Conservation (phyloP, 1,140 invertebrate genomes). For the Hycleus cichorii region DNA sequence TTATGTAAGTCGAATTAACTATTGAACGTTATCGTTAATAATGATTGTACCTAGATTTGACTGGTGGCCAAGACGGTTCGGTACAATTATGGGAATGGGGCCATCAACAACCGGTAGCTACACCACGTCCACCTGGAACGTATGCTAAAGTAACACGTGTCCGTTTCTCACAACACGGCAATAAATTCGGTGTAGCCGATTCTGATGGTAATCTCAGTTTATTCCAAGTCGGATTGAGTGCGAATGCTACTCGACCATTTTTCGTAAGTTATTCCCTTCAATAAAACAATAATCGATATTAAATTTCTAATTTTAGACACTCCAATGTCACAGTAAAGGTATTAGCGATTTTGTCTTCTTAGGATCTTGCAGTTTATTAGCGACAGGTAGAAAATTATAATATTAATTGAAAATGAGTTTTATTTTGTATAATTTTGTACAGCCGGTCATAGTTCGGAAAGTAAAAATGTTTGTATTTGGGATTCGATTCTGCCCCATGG, state of each 20-base stretch:
- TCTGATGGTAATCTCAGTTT: constrained; percentile 84
- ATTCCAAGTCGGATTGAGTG: constrained; percentile 86
- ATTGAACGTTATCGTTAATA: constrained; percentile 1
- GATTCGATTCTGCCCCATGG: constrained; percentile 94
- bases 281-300: neutral
- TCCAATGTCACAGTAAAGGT: constrained; percentile 95
- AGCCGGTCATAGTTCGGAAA: constrained; percentile 93
- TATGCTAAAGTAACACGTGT: constrained; percentile 93
- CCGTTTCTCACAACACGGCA: constrained; percentile 92
- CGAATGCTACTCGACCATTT: constrained; percentile 79
- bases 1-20: constrained; percentile 68
- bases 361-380: constrained; percentile 92
- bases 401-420: too few relatives aligned
- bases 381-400: constrained; percentile 56
- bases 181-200: constrained; percentile 96
- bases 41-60: constrained; percentile 63
- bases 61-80: constrained; percentile 94
- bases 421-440: constrained; percentile 19
- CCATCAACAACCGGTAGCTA: constrained; percentile 81
- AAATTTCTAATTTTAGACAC: constrained; percentile 56
- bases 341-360: constrained; percentile 97
- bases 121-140: constrained; percentile 79
- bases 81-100: constrained; percentile 98
- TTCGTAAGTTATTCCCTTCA: constrained; percentile 68
- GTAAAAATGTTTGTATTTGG: constrained; percentile 97